These are phyloP conservation scores for Tinea semifulvella DNA, from an alignment of 2,888 invertebrate genomes.

Conservation along the genomic window DNA sequence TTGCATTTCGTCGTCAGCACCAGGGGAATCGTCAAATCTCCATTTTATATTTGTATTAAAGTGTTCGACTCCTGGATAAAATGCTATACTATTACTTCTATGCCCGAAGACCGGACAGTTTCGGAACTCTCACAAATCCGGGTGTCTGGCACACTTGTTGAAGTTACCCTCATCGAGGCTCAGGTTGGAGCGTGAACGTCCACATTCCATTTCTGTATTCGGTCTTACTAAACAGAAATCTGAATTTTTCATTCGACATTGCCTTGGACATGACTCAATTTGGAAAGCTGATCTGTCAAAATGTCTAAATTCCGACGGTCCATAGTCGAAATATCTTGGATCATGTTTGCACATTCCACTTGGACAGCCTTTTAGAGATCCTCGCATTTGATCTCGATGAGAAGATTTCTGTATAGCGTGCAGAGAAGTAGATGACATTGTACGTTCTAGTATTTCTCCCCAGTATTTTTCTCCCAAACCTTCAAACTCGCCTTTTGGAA, in stretches of 20 bases:
- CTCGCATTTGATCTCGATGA: slow-evolving; percentile 42
- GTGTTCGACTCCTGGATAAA: slow-evolving; percentile 58
- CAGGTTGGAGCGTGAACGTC: slow-evolving; percentile 56
- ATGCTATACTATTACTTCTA: slow-evolving; percentile 60
- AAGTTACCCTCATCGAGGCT: slow-evolving; percentile 60
- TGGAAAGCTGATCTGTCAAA: slow-evolving; percentile 56
- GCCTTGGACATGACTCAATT: slow-evolving; percentile 57
- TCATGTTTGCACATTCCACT: slow-evolving; percentile 49
- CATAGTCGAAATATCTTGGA: slow-evolving; percentile 54
- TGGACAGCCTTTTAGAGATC: slow-evolving; percentile 57
- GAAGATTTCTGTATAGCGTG: slow-evolving; percentile 72
- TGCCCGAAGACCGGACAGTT: slow-evolving; percentile 63
- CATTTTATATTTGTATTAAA: slow-evolving; percentile 60
- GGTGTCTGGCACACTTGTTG: slow-evolving; percentile 58
- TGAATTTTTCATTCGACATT: slow-evolving; percentile 56
- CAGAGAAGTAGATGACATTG: slow-evolving; percentile 78
- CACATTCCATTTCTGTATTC: slow-evolving; percentile 47
- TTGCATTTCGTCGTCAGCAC: slow-evolving; percentile 45
- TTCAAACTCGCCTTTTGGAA: slow-evolving; percentile 68
- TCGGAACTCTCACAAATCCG: slow-evolving; percentile 64
- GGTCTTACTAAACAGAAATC: slow-evolving; percentile 57
- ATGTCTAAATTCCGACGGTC: slow-evolving; percentile 50
- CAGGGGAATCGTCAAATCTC: slow-evolving; percentile 54
- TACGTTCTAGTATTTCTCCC: slow-evolving; percentile 81
- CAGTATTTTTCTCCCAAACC: slow-evolving; percentile 76